These are phyloP conservation scores for Chaetura pelagica DNA, from an alignment of 2,113 vertebrate species.

Conservation along the genomic window DNA sequence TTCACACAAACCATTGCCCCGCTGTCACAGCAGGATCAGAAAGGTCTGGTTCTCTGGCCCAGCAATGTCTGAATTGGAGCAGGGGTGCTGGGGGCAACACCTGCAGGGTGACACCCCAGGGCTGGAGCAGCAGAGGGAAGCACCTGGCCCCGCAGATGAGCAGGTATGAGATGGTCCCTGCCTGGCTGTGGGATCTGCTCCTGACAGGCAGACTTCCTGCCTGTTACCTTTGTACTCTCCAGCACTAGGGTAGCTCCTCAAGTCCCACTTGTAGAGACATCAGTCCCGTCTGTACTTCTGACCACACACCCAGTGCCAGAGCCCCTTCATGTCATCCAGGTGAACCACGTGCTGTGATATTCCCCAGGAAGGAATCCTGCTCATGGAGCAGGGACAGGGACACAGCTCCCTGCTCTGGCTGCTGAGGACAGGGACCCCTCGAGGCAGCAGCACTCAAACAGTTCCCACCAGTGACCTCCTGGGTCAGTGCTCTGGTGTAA, in stretches of 20 bases:
- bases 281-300: accelerated
- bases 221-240: neutral
- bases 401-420: too few relatives aligned
- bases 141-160: too few relatives aligned
- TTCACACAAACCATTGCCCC: too few relatives aligned
- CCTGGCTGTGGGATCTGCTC: accelerated
- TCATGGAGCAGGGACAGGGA: neutral
- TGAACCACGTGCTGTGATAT: neutral
- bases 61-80: too few relatives aligned
- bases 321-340: accelerated
- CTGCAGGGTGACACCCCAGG: too few relatives aligned
- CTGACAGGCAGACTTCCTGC: too few relatives aligned
- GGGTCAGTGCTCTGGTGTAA: neutral
- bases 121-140: too few relatives aligned
- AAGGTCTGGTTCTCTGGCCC: too few relatives aligned
- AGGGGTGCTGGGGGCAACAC: too few relatives aligned
- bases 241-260: neutral
- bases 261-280: too few relatives aligned
- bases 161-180: too few relatives aligned
- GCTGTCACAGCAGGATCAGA: too few relatives aligned
- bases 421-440: neutral
- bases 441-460: neutral
- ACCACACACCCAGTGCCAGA: accelerated
- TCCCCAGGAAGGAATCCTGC: neutral
- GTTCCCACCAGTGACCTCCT: neutral